Evolutionary conservation across 2,888 invertebrate species (phyloP), one percentile per base, ranked within the genome.

Genomic region (Leucophora obtusa): DNA sequence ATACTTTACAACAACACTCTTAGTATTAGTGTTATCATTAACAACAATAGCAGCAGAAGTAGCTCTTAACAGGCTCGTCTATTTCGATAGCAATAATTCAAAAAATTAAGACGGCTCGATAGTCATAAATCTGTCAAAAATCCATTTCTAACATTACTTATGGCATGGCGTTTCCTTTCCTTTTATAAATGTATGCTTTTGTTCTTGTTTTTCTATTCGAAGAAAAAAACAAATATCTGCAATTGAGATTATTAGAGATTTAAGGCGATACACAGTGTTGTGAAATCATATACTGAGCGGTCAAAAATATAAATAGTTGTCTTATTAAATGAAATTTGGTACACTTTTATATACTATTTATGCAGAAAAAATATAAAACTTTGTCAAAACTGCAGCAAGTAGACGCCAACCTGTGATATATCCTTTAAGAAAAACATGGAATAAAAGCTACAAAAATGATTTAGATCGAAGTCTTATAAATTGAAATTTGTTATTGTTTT

Each of bases 21-120:
- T 60, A 81, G 63, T 60, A 78, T 50, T 68, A 69, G 58, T 56
- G 68, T 56, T 56, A 78, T 15, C 17, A 70, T 24, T 15, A 60
- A 33, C 28, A 73, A 43, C 58, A 81, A 59, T 17, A 82, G 79
- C 81, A 60, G 28, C 35, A 73, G 33, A 51, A 81, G 54, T 18
- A 82, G 81, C 81, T 75, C 76, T 82, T 80, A 71, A 68, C 56
- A 68, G 78, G 62, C 76, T 83, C 72, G 83, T 89, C 90, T 90
- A 88, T 90, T 89, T 89, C 86, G 89, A 90, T 88, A 87, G 90
- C 89, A 88, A 89, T 89, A 89, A 89, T 90, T 89, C 90, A 89
- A 89, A 89, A 87, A 86, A 86, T 86, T 86, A 89, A 87, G 89
- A 89, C 87, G 89, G 90, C 89, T 88, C 89, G 88, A 89, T 89